phyloP scores from a whole-genome alignment of 2,113 vertebrate species.

The Brachyhypopomus occidentalis region DNA sequence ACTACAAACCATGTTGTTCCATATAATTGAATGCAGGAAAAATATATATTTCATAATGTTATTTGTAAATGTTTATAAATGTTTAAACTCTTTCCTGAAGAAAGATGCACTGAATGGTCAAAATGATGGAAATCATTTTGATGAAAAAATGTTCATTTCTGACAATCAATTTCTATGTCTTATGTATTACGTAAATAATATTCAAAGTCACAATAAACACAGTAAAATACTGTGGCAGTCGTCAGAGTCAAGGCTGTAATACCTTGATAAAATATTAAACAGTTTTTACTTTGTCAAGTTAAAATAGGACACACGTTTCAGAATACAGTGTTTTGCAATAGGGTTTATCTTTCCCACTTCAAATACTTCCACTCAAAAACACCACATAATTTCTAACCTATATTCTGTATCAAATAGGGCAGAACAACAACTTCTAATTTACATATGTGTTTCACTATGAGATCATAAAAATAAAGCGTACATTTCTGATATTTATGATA shows the following conservation, averaged over 20 bases:
- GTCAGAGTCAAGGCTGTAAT: neutral
- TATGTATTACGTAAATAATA: slow-evolving; percentile 8
- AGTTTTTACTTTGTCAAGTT: neutral
- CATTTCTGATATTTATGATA: too few relatives aligned
- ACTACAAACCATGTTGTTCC: neutral
- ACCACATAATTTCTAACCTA: neutral
- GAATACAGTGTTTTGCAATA: slow-evolving; percentile 15
- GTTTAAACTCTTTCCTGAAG: slow-evolving; percentile 33
- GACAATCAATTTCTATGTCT: too few relatives aligned
- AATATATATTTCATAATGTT: slow-evolving; percentile 45
- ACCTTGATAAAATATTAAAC: neutral
- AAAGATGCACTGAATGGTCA: slow-evolving; percentile 61
- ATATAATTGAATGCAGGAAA: slow-evolving; percentile 48
- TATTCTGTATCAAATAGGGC: too few relatives aligned
- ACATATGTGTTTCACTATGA: too few relatives aligned
- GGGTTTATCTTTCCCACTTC: neutral
- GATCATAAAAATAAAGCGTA: too few relatives aligned
- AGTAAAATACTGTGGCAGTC: neutral
- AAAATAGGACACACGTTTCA: neutral
- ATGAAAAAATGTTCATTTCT: slow-evolving; percentile 29
- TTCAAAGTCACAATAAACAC: neutral
- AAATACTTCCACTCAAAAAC: neutral
- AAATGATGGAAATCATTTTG: slow-evolving; percentile 45
- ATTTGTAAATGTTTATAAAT: slow-evolving; percentile 43
- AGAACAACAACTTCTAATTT: too few relatives aligned